Base-by-base conservation (phyloP, 2,797 vertebrate genomes). In the Sebastiscus albofasciatus region DNA sequence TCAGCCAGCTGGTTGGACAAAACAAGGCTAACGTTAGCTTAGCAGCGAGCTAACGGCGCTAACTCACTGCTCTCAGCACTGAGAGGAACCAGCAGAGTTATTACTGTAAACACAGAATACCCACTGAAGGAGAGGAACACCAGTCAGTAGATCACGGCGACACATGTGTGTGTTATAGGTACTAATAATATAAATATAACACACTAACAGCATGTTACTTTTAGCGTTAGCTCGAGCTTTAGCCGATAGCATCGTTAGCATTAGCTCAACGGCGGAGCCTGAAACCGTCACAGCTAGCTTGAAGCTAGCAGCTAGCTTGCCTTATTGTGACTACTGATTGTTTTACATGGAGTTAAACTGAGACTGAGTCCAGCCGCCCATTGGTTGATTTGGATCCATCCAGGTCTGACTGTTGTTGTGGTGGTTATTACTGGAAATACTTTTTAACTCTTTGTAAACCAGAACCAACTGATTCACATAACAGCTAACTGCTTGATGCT, bases 1-100 rank as follows among this genome's bases (percentile, higher is more conserved):
- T 67, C 59, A 56, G 56, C 52, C 88, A 87, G 85, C 83, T 91
- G 82, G 46, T 72, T 42, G 60, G 68, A 84, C 88, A 84, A 83
- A 90, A 90, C 87, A 87, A 58, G 36, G 90, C 93, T 92, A 87
- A 77, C 46, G 2, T 65, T 81, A 82, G 83, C 86, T 34, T 33
- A 1, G 1, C 54, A n/a, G 8, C 14, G 29, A 74, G 85, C 84
- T 90, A 83, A 73, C 2, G 52, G 16, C 34, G 75, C 70, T 84
- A 74, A 75, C 5, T 22, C 69, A 8, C 20, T 26, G 59, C 5
- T 67, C 46, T 14, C 11, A 26, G 10, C 9, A 18, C 14, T 6
- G 22, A 1, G 0, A 6, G 22, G 29, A 34, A 61, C 3, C 60
- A 67, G n/a, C 59, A 60, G 18, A 22, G 6, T 0, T 56, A 69